Evolutionary conservation across 2,888 invertebrate genomes (phyloP).

Genomic region (Platycheirus rosarum): DNA sequence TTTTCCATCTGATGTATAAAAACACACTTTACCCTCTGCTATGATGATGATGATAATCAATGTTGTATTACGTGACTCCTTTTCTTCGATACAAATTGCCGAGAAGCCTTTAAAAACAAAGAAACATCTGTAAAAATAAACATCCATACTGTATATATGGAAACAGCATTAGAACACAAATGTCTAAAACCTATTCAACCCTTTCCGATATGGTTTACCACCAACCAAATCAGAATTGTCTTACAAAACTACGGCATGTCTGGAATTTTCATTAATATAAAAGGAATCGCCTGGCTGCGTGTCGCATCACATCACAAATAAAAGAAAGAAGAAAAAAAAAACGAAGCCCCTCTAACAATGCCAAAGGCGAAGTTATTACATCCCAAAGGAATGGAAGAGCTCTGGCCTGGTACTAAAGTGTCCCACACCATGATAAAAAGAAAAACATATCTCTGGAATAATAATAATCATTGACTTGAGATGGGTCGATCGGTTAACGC

Average conservation of each 20-base stretch:
- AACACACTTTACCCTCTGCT: slow-evolving; percentile 52
- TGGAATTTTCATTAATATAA: slow-evolving; percentile 73
- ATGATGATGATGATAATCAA: neutral
- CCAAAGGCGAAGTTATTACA: slow-evolving; percentile 49
- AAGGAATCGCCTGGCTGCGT: slow-evolving; percentile 49
- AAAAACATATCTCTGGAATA: slow-evolving; percentile 51
- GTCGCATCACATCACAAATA: slow-evolving; percentile 25
- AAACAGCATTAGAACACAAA: slow-evolving; percentile 15
- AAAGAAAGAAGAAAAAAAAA: neutral
- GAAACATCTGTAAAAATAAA: slow-evolving; percentile 68
- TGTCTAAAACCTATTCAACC: slow-evolving; percentile 58
- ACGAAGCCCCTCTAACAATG: slow-evolving; percentile 17
- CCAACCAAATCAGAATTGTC: slow-evolving; percentile 70
- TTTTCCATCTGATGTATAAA: too few species aligned
- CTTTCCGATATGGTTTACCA: slow-evolving; percentile 62
- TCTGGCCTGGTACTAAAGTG: slow-evolving; percentile 14
- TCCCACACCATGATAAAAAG: slow-evolving; percentile 51
- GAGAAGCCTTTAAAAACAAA: slow-evolving; percentile 29
- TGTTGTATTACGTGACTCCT: slow-evolving; percentile 49
- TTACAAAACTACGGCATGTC: slow-evolving; percentile 70
- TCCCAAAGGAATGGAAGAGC: slow-evolving; percentile 35
- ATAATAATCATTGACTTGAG: slow-evolving; percentile 69
- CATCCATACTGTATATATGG: slow-evolving; percentile 17
- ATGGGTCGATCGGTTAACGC: slow-evolving; percentile 72
- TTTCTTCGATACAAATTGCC: slow-evolving; percentile 57